phyloP scores from a whole-genome alignment of 2,113 vertebrate species.

The Pteruthius melanotis region DNA sequence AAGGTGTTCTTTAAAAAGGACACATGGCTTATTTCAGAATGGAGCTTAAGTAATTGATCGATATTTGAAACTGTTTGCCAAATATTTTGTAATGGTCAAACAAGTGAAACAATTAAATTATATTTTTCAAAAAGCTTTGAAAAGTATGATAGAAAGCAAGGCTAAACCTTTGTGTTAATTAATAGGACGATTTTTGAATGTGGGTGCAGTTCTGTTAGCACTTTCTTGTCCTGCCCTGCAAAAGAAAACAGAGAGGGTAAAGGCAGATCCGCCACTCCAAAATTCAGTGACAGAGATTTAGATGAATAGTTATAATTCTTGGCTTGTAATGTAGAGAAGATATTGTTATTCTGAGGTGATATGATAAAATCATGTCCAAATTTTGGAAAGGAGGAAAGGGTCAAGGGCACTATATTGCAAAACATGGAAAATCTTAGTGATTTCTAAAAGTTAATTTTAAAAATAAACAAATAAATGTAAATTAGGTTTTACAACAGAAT shows the following conservation, averaged over 20 bases:
- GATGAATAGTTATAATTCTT: not conserved
- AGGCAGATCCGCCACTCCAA: not conserved
- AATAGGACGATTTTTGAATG: not conserved
- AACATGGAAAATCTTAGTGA: not conserved
- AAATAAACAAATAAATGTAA: not conserved
- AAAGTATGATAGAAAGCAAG: not conserved
- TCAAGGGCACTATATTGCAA: not conserved
- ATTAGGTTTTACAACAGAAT: not conserved
- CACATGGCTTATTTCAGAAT: not conserved
- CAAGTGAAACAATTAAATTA: not conserved
- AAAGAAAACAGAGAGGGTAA: not conserved
- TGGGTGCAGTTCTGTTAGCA: not conserved
- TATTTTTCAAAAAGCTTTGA: not conserved
- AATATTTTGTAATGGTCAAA: not conserved
- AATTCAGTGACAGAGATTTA: not conserved
- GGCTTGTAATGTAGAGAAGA: not conserved
- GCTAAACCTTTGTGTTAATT: not conserved
- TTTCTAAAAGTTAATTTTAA: not conserved
- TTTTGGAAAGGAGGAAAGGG: not conserved
- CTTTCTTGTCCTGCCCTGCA: not conserved
- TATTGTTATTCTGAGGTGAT: not conserved
- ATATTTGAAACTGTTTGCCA: not conserved
- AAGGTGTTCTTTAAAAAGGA: not conserved
- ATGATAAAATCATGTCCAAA: not conserved
- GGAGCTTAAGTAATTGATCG: not conserved